phyloP scores from a whole-genome alignment of 2,888 invertebrate genomes.

The Tanypteryx hageni region DNA sequence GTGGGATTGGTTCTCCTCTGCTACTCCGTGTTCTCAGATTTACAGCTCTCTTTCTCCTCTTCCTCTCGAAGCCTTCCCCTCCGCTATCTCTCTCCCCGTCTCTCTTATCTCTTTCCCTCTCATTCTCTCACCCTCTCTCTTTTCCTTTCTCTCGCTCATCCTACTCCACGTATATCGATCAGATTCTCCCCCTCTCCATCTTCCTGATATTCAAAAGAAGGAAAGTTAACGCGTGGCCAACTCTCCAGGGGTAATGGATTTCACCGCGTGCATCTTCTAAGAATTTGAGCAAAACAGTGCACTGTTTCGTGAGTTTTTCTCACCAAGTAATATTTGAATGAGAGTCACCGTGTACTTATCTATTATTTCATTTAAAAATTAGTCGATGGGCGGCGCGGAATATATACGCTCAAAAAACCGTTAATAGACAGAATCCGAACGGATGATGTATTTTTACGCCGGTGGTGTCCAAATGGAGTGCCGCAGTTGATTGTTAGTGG shows the following conservation, averaged over 20 bases:
- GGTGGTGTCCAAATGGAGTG: too few species aligned
- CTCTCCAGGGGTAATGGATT: not conserved
- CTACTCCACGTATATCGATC: slow-evolving; percentile 2
- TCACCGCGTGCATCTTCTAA: not conserved
- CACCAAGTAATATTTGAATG: too few species aligned
- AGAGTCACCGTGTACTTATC: too few species aligned
- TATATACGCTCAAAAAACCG: too few species aligned
- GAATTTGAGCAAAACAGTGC: too few species aligned
- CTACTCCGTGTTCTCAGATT: not conserved
- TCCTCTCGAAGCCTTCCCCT: not conserved
- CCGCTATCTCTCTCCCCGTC: too few species aligned
- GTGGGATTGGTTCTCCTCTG: not conserved
- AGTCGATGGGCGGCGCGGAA: too few species aligned
- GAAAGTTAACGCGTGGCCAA: slow-evolving; percentile 5
- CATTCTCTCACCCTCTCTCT: not conserved
- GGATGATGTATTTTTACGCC: too few species aligned
- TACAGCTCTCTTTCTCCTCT: not conserved
- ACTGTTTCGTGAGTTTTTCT: too few species aligned
- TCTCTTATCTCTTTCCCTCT: not conserved
- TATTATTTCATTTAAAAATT: too few species aligned
- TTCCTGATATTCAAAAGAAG: slow-evolving; percentile 18
- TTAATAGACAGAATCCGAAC: too few species aligned
- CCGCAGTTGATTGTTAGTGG: too few species aligned
- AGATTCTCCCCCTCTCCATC: not conserved
- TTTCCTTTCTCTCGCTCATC: not conserved